phyloP scores from a whole-genome alignment of 2,113 vertebrate genomes.

The Pomatorhinus ruficollis region DNA sequence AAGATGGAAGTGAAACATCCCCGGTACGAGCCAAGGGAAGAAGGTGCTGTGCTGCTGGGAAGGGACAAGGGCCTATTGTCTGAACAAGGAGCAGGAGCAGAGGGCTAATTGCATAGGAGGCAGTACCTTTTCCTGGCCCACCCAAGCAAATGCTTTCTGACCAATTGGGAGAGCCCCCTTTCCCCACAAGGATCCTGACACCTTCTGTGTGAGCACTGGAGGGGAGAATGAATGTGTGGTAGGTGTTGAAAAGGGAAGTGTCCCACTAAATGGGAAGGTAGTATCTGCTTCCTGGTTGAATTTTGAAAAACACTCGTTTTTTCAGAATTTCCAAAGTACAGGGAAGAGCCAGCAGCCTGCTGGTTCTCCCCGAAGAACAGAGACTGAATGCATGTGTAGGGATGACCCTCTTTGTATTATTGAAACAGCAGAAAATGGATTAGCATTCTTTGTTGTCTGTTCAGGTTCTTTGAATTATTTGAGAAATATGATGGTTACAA shows the following conservation, averaged over 20 bases:
- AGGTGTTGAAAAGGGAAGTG: not conserved
- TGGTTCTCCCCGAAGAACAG: not conserved
- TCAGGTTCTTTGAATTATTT: conserved; percentile 95
- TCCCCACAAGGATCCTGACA: not conserved
- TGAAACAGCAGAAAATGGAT: not conserved
- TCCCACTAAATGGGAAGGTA: not conserved
- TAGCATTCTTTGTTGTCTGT: conserved; percentile 7
- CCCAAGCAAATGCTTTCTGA: not conserved
- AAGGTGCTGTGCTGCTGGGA: not conserved
- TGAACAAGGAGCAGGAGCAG: not conserved
- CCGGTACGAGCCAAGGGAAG: conserved; percentile 75
- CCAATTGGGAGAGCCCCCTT: not conserved
- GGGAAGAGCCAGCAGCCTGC: not conserved
- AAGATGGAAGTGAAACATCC: conserved; percentile 98
- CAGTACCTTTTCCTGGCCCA: not conserved
- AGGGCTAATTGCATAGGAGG: not conserved
- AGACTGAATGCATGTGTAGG: not conserved
- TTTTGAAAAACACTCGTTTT: not conserved
- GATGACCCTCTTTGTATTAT: not conserved
- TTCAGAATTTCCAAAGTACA: not conserved
- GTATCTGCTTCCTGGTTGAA: not conserved
- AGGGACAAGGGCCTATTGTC: not conserved
- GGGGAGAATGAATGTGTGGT: not conserved
- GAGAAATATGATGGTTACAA: conserved; percentile 96
- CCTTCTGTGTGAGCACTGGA: not conserved